phyloP scores from a whole-genome alignment of 2,888 invertebrate species.

The Lasioglossum vierecki region DNA sequence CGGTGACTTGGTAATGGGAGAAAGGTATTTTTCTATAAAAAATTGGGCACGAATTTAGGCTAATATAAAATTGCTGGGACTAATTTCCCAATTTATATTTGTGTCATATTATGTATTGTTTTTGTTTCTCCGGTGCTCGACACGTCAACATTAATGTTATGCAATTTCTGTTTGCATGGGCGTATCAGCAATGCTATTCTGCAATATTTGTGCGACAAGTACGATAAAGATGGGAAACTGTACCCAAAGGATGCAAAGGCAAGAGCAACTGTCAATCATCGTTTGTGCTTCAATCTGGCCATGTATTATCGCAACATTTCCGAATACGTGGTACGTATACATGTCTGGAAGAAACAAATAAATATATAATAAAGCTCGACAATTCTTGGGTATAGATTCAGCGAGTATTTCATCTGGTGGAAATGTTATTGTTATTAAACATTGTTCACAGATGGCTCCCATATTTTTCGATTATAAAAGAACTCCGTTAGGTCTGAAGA shows the following conservation, averaged over 20 bases:
- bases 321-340: conserved; percentile 87
- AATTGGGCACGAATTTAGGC: too few species aligned
- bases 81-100: neutral
- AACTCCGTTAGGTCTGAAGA: conserved; percentile 88
- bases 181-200: conserved; percentile 85
- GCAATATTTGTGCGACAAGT: conserved; percentile 92
- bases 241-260: conserved; percentile 90
- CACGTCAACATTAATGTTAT: neutral
- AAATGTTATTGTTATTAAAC: neutral
- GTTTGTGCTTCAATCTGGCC: conserved; percentile 91
- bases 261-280: conserved; percentile 91
- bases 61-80: neutral
- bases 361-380: neutral
- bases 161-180: neutral
- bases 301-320: conserved; percentile 90
- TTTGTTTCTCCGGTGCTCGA: neutral
- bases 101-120: neutral
- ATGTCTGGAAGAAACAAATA: conserved; percentile 68
- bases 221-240: conserved; percentile 86
- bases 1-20: conserved; percentile 90
- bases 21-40: conserved; percentile 85
- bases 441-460: conserved; percentile 87
- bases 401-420: neutral
- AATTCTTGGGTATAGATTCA: neutral
- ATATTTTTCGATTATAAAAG: conserved; percentile 91